These are phyloP conservation scores for Siniperca chuatsi DNA, from an alignment of 2,113 vertebrate species.

Conservation along the genomic window DNA sequence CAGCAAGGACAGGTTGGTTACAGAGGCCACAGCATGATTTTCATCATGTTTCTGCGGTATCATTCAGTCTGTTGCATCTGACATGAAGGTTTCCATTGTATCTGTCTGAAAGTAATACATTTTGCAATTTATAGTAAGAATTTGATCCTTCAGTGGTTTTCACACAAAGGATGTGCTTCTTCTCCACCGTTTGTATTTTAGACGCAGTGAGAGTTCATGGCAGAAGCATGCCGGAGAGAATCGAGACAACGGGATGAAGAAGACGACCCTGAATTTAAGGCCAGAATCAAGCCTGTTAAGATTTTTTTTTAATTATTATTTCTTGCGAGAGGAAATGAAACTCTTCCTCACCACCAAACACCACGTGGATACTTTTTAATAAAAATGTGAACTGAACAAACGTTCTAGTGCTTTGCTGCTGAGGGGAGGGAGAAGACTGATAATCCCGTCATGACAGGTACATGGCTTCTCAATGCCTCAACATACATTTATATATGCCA, in stretches of 20 bases:
- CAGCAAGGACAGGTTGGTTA: constrained; percentile 86
- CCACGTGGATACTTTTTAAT: constrained; percentile 55
- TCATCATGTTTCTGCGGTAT: neutral
- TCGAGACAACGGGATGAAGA: neutral
- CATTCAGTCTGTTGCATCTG: neutral
- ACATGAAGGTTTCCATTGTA: neutral
- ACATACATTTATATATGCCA: constrained; percentile 32
- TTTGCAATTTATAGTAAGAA: neutral
- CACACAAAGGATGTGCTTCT: neutral
- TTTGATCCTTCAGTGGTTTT: neutral
- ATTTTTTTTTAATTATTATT: constrained; percentile 10
- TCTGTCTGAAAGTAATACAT: neutral
- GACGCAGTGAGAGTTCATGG: constrained; percentile 59
- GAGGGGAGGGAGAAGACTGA: constrained; percentile 50
- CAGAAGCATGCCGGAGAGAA: constrained; percentile 14
- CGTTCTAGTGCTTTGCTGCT: constrained; percentile 42
- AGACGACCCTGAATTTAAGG: constrained; percentile 21
- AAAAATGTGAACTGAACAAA: constrained; percentile 62
- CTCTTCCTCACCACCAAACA: constrained; percentile 1
- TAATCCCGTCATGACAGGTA: constrained; percentile 1
- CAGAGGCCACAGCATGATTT: neutral
- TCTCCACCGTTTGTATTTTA: constrained; percentile 30
- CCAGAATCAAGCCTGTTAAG: constrained; percentile 36
- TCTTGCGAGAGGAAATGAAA: constrained; percentile 33
- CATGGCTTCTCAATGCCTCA: constrained; percentile 29